Evolutionary conservation across 2,888 invertebrate species (phyloP), one percentile per base, ranked within the genome.

Genomic region (Serrognathus titanus): DNA sequence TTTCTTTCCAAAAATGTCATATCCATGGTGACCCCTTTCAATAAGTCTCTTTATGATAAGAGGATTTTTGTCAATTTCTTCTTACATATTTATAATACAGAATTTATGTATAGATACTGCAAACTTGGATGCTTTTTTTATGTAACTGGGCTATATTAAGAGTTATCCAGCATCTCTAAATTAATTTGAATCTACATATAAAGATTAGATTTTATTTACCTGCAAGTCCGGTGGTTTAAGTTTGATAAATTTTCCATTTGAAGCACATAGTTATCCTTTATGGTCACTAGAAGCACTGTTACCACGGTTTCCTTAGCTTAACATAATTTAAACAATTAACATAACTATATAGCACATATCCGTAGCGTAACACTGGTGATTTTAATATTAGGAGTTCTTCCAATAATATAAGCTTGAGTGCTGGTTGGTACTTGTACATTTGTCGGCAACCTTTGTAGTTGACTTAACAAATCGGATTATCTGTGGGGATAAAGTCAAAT

Each of bases 401-500:
- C 11, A 43, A 45, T 41, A 38, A 35, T 13, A 9, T 38, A 40
- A 38, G 41, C 48, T 55, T 43, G 51, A 52, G 38, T 43, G 16
- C 49, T 48, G 57, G 48, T 51, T 55, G 56, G 56, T 51, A 48
- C 53, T 48, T 53, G 50, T 53, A 39, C 38, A 50, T 40, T 56
- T 56, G 55, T 59, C 53, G 55, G 57, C 46, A 47, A 46, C 51
- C 55, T 55, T 64, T 60, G 62, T 60, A 57, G 61, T 57, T 65
- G 62, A 61, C 60, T 63, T 64, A 63, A 64, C 66, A 66, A 68
- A 68, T 64, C 64, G 60, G 63, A 65, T 63, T 65, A 65, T 66
- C 65, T 68, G 63, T 60, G 63, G 64, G 66, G 64, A 66, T 68
- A 58, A 66, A 65, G 66, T 66, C 61, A 64, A 66, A 66, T 65